Conservation (phyloP, 2,113 vertebrate species). For the Zosterops lateralis region DNA sequence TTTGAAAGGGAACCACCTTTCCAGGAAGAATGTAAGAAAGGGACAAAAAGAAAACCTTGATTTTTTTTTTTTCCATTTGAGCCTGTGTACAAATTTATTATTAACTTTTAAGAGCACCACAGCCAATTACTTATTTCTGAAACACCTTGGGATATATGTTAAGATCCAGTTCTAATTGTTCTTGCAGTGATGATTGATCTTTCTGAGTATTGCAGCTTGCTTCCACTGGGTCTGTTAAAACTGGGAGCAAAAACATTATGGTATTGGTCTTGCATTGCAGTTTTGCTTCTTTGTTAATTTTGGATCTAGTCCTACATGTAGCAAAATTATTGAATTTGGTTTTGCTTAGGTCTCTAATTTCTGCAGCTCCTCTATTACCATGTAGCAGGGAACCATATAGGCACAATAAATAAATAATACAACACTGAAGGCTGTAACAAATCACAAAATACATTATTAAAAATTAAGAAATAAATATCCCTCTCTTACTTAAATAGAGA, state of each 20-base stretch:
- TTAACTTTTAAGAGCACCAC: background rate
- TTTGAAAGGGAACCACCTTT: background rate
- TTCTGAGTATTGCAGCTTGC: background rate
- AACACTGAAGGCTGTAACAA: conserved; percentile 66
- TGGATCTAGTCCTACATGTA: conserved; percentile 45
- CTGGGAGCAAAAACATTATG: background rate
- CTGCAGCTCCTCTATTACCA: conserved; percentile 62
- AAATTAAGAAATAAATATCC: conserved; percentile 78
- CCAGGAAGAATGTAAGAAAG: background rate
- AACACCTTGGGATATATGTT: background rate
- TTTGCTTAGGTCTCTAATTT: conserved; percentile 74
- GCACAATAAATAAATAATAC: conserved; percentile 76
- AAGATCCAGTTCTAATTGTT: conserved; percentile 10
- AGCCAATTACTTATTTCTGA: conserved; percentile 12
- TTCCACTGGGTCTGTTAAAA: background rate
- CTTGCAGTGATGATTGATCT: background rate
- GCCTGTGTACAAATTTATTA: background rate
- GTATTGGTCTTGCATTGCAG: conserved; percentile 45
- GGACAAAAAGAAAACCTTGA: background rate
- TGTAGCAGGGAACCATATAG: conserved; percentile 65
- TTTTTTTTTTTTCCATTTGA: background rate
- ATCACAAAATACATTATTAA: conserved; percentile 78
- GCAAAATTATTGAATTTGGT: conserved; percentile 64
- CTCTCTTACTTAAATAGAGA: conserved; percentile 73
- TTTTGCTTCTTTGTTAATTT: conserved; percentile 70